Evolutionary conservation across 1,140 invertebrate genomes (phyloP).

Genomic region (Venustaconcha ellipsiformis): DNA sequence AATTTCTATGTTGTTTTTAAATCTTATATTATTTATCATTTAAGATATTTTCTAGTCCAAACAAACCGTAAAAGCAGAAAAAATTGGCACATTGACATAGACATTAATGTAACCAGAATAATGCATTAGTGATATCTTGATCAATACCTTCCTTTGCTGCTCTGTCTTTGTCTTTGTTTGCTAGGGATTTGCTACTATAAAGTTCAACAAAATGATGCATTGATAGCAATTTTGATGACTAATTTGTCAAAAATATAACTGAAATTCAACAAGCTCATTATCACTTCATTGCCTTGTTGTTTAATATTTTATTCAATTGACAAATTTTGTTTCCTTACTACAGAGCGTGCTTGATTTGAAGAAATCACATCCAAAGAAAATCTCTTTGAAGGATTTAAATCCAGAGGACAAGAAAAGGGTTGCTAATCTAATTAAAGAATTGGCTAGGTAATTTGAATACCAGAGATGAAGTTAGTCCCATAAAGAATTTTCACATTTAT

Average conservation of each 20-base stretch:
- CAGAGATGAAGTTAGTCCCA: not conserved
- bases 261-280: too few relatives aligned
- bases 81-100: not conserved
- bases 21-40: too few relatives aligned
- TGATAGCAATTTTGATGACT: too few relatives aligned
- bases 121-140: not conserved
- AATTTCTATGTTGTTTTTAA: too few relatives aligned
- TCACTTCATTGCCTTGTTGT: not conserved
- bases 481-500: not conserved
- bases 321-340: not conserved
- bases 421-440: constrained; percentile 51
- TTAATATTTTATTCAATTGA: not conserved
- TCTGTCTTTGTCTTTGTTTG: not conserved
- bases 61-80: not conserved
- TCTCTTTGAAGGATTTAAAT: constrained; percentile 44
- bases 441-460: constrained; percentile 36
- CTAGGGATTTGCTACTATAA: not conserved
- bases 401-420: constrained; percentile 45
- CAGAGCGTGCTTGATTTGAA: constrained; percentile 31
- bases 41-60: too few relatives aligned
- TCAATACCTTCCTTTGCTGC: not conserved
- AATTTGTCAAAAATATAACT: not conserved
- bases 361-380: constrained; percentile 14
- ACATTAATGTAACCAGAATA: not conserved
- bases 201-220: too few relatives aligned